phyloP scores from a whole-genome alignment of 2,113 vertebrate genomes.

The Hydrochoerus hydrochaeris region DNA sequence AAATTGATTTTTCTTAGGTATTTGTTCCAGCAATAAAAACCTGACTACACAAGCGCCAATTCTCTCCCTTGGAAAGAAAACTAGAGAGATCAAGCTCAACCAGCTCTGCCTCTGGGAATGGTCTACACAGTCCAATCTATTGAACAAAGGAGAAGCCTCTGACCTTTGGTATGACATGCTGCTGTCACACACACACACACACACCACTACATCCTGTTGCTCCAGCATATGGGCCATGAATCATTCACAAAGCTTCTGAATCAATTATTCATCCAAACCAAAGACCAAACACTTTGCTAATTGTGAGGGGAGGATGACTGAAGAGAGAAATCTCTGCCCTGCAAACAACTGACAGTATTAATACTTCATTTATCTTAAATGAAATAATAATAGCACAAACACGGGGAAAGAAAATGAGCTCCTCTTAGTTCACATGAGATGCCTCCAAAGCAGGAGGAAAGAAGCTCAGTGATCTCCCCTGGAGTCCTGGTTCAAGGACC shows the following conservation, averaged over 20 bases:
- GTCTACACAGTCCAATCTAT: accelerated
- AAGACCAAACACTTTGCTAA: slow-evolving; percentile 90
- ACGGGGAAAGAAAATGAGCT: background rate
- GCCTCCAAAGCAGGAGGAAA: background rate
- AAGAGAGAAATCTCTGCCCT: slow-evolving; percentile 45
- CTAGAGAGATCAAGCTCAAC: accelerated
- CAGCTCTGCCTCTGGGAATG: background rate
- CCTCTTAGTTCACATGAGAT: background rate
- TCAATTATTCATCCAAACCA: slow-evolving; percentile 92
- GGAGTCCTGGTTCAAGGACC: background rate
- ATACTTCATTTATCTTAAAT: slow-evolving; percentile 58
- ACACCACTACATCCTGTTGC: slow-evolving; percentile 11
- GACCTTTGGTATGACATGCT: slow-evolving; percentile 65
- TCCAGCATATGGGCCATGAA: slow-evolving; percentile 92
- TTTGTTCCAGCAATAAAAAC: background rate
- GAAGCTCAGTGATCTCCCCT: background rate
- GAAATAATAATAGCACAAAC: slow-evolving; percentile 2
- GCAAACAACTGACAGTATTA: slow-evolving; percentile 50
- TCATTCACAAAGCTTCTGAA: slow-evolving; percentile 89
- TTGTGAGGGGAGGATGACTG: background rate
- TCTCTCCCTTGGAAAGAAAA: background rate
- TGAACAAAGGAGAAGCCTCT: background rate
- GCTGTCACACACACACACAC: background rate
- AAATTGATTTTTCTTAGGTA: background rate
- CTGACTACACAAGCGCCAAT: background rate